A percentile compares a stretch with the other conserved stretches of the same genome.
Conservation (phyloP, 2,797 vertebrate species). For the Oryzias dopingdopingensis region DNA sequence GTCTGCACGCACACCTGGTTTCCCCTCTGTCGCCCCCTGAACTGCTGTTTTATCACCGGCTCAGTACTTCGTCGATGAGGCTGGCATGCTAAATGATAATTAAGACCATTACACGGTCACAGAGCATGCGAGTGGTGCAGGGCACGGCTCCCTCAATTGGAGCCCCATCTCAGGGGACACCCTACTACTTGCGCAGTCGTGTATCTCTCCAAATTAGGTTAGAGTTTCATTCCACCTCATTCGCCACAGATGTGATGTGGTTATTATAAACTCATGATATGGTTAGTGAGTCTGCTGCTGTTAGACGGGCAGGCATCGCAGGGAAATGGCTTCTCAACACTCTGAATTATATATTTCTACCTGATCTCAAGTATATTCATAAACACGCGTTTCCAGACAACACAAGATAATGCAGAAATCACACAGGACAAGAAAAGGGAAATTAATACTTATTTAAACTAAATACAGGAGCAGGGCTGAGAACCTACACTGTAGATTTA, state of each 20-base stretch:
- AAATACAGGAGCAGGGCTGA: no score
- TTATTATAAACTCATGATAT: slow-evolving; percentile 73
- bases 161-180: slow-evolving; percentile 70
- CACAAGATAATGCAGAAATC: background rate
- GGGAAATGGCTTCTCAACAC: slow-evolving; percentile 45
- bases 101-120: slow-evolving; percentile 76
- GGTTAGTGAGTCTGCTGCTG: slow-evolving; percentile 64
- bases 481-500: no score
- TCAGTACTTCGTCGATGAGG: slow-evolving; percentile 60
- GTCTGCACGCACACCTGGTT: background rate
- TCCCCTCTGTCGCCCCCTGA: slow-evolving; percentile 36
- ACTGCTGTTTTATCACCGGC: slow-evolving; percentile 59
- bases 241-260: slow-evolving; percentile 69
- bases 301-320: slow-evolving; percentile 56
- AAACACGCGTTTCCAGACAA: background rate
- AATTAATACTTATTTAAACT: background rate
- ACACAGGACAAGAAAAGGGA: background rate
- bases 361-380: background rate
- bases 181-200: slow-evolving; percentile 65
- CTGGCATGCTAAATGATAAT: slow-evolving; percentile 76
- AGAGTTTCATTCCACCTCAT: slow-evolving; percentile 73
- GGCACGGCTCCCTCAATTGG: slow-evolving; percentile 58
- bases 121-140: slow-evolving; percentile 60
- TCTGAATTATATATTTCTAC: slow-evolving; percentile 25
- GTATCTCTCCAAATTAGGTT: slow-evolving; percentile 74